A percentile compares a stretch with the other conserved stretches of the same genome.
Conservation (phyloP, 2,113 vertebrate genomes). For the Rhodinocichla rosea region DNA sequence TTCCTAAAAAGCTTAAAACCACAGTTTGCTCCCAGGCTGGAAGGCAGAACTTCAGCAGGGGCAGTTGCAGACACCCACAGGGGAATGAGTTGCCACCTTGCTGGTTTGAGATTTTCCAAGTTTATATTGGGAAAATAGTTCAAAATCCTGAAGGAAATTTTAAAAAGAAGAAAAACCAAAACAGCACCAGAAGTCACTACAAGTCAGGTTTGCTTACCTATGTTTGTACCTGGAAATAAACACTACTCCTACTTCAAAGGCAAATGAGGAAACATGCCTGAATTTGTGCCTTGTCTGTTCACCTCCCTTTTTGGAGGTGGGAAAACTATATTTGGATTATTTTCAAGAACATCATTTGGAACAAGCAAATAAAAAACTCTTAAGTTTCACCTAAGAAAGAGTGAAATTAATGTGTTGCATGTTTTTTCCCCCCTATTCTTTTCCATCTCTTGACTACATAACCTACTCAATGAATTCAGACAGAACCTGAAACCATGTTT, state of each 20-base stretch:
- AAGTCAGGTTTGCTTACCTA: not conserved
- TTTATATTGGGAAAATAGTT: not conserved
- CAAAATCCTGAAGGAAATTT: not conserved
- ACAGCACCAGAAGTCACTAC: not conserved
- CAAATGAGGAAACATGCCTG: not conserved
- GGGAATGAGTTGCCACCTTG: accelerated
- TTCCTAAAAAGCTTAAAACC: not conserved
- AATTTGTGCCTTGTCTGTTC: not conserved
- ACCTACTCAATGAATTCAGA: not conserved
- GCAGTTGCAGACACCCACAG: accelerated
- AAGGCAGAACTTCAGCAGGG: not conserved
- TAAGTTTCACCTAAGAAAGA: not conserved
- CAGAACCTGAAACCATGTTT: not conserved
- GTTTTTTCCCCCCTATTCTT: not conserved
- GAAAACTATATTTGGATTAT: not conserved
- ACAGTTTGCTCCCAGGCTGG: not conserved
- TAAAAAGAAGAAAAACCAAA: not conserved
- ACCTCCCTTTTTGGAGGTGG: not conserved
- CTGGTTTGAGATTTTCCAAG: not conserved
- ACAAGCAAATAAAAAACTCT: not conserved
- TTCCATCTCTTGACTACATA: not conserved
- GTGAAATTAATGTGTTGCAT: not conserved
- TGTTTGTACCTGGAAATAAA: not conserved
- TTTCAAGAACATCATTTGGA: not conserved
- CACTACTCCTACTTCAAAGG: not conserved